Evolutionary conservation across 2,888 invertebrate genomes (phyloP).

Genomic region (Pharmacophagus antenor): DNA sequence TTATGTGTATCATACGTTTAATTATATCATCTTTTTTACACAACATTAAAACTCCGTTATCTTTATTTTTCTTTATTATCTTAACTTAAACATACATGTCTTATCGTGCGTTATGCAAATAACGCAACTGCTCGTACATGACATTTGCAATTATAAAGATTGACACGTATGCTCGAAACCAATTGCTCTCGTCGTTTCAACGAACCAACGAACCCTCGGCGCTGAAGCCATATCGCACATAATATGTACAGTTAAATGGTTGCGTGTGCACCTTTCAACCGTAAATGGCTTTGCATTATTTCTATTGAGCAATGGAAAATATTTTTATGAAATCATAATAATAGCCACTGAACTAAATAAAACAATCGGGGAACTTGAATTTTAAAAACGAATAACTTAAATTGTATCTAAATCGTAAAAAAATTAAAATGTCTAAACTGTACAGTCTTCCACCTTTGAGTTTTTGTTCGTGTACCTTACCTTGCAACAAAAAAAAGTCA

Average conservation of each 20-base stretch:
- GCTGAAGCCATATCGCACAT: conserved; percentile 20
- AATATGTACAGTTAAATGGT: conserved; percentile 6
- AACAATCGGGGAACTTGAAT: no score
- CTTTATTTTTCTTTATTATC: neutral
- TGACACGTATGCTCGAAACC: neutral
- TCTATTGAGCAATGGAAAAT: neutral
- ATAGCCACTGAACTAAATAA: no score
- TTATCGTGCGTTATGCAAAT: conserved; percentile 19
- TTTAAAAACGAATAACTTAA: no score
- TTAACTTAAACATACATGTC: conserved; percentile 2
- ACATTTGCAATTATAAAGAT: conserved; percentile 6
- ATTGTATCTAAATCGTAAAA: no score
- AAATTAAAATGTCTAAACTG: no score
- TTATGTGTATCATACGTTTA: neutral
- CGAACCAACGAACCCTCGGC: neutral
- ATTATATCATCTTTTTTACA: neutral
- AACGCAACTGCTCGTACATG: conserved; percentile 6
- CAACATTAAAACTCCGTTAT: no score
- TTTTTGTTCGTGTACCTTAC: no score
- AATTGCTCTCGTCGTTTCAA: conserved; percentile 1
- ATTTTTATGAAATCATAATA: no score
- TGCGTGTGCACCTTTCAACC: neutral
- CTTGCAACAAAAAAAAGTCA: no score
- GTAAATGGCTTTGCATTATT: neutral
- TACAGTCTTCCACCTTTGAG: no score